phyloP scores from a whole-genome alignment of 2,113 vertebrate genomes.

The Epinephelus fuscoguttatus region DNA sequence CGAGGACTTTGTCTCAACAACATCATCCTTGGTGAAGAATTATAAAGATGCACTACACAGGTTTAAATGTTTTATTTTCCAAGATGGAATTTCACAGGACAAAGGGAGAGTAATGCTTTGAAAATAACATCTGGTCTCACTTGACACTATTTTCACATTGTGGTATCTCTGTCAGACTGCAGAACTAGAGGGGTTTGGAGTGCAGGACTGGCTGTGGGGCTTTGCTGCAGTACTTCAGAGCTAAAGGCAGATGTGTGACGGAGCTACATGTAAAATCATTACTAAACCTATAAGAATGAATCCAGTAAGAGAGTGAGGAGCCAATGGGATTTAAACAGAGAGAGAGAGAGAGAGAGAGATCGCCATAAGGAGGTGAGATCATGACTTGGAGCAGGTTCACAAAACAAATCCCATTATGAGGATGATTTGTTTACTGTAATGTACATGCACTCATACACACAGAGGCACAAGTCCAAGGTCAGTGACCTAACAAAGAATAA shows the following conservation, averaged over 20 bases:
- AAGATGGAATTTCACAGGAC: slow-evolving; percentile 4
- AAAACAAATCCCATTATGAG: slow-evolving; percentile 63
- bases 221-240: slow-evolving; percentile 40
- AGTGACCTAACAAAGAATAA: not conserved
- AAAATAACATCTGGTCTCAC: slow-evolving; percentile 36
- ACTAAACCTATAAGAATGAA: slow-evolving; percentile 59
- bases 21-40: not conserved
- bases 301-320: not conserved
- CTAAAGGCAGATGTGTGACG: slow-evolving; percentile 39
- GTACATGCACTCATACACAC: not conserved
- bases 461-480: not conserved
- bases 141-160: slow-evolving; percentile 2
- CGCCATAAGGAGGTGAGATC: slow-evolving; percentile 62
- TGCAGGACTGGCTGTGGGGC: slow-evolving; percentile 45
- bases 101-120: not conserved
- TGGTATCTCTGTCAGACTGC: slow-evolving; percentile 61
- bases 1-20: not conserved
- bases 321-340: slow-evolving; percentile 56
- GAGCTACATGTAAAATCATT: slow-evolving; percentile 56
- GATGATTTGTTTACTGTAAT: slow-evolving; percentile 41
- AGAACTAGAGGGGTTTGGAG: slow-evolving; percentile 51
- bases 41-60: not conserved
- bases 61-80: not conserved
- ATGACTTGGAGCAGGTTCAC: slow-evolving; percentile 51
- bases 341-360: slow-evolving; percentile 4